Evolutionary conservation across 2,113 vertebrate genomes (phyloP), one percentile per base, ranked within the genome.

Genomic region (Vulpes ferrilata): DNA sequence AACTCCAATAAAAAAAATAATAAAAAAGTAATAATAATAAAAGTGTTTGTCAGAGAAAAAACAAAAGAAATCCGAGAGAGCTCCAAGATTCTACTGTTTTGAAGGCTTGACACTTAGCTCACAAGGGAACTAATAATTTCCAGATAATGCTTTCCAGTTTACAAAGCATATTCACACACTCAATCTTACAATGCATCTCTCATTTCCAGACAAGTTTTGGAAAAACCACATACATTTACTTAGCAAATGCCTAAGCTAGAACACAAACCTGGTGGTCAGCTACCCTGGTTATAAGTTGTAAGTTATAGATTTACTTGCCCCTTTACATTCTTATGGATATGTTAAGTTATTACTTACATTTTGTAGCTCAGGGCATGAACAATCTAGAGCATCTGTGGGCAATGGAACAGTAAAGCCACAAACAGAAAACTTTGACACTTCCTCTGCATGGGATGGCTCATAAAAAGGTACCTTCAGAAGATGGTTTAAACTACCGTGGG

Each of bases 401-500:
- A 0, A 0, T 4, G 96, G 13, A 17, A 0, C 0, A 2, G 3
- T 82, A 90, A 99, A 94, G 32, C 97, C 95, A 90, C 99, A 99
- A 0, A 20, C 89, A 62, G 93, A 97, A 43, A 98, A 96, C 11
- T 71, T 35, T 7, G 99, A 99, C 51, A 99, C 97, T 98, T 99
- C 99, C 0, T 98, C 92, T 4, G 99, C 98, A 93, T 99, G 98
- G 16, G 98, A 98, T 0, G 99, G 99, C 11, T 5, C 92, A 97
- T 99, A 97, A 88, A 98, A 86, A 1, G 99, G 99, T 1, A 1
- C 90, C 97, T 98, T 99, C 94, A 99, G 97, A 78, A 99, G 99
- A 95, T 99, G 99, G 97, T 99, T 99, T 96, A 99, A 98, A 94
- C 99, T 99, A 64, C 99, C 99, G 4, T 99, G 99, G 4, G 99